Conservation (phyloP, 2,888 invertebrate species). For the Chromoteleia sp. region DNA sequence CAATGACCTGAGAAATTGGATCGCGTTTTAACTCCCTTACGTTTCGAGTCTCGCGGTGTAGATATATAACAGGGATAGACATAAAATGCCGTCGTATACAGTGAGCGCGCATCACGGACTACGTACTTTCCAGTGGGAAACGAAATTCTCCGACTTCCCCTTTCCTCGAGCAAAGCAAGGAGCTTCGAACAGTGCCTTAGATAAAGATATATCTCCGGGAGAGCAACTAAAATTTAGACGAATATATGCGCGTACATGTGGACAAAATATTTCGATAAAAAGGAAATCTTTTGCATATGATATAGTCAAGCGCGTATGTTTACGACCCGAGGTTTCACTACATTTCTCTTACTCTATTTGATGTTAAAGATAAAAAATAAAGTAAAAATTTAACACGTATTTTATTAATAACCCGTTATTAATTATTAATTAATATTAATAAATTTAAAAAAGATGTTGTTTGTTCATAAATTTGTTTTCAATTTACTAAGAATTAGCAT, state of each 20-base stretch:
- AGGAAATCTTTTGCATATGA: not conserved
- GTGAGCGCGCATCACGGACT: constrained; percentile 54
- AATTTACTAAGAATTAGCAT: too few species aligned
- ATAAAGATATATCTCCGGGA: constrained; percentile 44
- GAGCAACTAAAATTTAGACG: constrained; percentile 34
- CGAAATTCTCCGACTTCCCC: constrained; percentile 36
- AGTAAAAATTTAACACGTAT: too few species aligned
- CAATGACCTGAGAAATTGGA: constrained; percentile 85
- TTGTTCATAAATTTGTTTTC: too few species aligned
- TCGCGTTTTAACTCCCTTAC: constrained; percentile 85
- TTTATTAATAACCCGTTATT: too few species aligned
- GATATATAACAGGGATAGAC: constrained; percentile 67
- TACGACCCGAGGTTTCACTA: too few species aligned
- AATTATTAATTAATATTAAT: too few species aligned
- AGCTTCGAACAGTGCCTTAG: constrained; percentile 49
- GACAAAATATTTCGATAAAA: constrained; percentile 9
- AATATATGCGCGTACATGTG: constrained; percentile 12
- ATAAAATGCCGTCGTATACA: constrained; percentile 63
- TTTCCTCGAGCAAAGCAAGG: constrained; percentile 35
- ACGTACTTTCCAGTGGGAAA: constrained; percentile 55
- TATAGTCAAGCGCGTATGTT: too few species aligned
- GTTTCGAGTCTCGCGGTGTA: constrained; percentile 78
- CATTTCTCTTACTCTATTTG: too few species aligned
- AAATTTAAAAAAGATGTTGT: too few species aligned
- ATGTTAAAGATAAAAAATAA: too few species aligned